Conservation (phyloP, 1,140 invertebrate genomes). For the Notospermus geniculatus region DNA sequence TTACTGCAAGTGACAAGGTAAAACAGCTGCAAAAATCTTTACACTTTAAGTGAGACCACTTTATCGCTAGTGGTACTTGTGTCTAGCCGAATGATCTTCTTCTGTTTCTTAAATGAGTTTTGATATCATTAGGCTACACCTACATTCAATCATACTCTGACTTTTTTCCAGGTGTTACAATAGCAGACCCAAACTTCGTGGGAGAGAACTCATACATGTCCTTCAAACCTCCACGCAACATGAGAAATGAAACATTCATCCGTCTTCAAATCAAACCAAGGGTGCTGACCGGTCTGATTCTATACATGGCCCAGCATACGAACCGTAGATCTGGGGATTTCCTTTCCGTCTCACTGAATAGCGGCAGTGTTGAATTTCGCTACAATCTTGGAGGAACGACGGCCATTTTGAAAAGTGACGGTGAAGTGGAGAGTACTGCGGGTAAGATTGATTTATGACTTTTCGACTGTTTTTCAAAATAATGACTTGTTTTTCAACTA, state of each 20-base stretch:
- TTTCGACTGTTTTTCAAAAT: too few species aligned
- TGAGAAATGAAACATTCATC: slow-evolving; percentile 2
- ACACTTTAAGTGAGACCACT: too few species aligned
- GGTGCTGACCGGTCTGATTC: slow-evolving; percentile 8
- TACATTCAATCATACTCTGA: too few species aligned
- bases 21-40: too few species aligned
- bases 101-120: too few species aligned
- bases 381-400: slow-evolving; percentile 14
- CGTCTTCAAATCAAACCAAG: slow-evolving; percentile 4
- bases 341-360: slow-evolving; percentile 4
- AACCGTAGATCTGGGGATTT: slow-evolving; percentile 14
- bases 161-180: slow-evolving; percentile 9
- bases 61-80: too few species aligned
- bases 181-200: slow-evolving; percentile 8
- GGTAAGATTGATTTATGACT: too few species aligned
- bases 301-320: slow-evolving; percentile 13
- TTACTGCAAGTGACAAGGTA: too few species aligned
- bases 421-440: neutral
- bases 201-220: slow-evolving; percentile 14
- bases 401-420: neutral
- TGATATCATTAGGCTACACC: too few species aligned
- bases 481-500: too few species aligned
- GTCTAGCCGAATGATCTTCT: too few species aligned
- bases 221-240: slow-evolving; percentile 6
- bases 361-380: slow-evolving; percentile 8